Evolutionary conservation across 2,797 vertebrate species (phyloP).

Genomic region (Eutrigla gurnardus): DNA sequence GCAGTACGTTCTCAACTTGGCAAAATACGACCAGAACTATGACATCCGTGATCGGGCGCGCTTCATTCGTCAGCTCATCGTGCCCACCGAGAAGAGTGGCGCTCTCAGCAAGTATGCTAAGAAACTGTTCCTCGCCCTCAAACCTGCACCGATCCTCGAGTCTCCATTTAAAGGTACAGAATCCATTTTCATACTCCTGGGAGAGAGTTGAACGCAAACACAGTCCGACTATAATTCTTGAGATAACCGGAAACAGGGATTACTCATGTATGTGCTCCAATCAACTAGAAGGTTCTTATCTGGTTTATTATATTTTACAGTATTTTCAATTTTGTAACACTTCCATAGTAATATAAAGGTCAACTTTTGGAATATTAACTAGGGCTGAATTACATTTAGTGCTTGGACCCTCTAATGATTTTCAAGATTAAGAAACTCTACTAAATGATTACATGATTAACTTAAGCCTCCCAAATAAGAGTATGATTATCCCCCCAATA

Average conservation of each 20-base stretch:
- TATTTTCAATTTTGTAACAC: background rate
- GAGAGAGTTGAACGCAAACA: background rate
- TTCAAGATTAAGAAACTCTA: background rate
- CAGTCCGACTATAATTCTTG: background rate
- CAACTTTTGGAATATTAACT: background rate
- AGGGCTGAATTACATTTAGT: background rate
- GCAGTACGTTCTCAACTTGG: constrained; percentile 97
- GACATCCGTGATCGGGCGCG: constrained; percentile 97
- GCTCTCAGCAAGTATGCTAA: constrained; percentile 97
- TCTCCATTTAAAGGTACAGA: constrained; percentile 97
- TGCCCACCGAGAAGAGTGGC: constrained; percentile 95
- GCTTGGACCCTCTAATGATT: background rate
- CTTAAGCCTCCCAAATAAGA: no score
- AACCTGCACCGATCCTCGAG: constrained; percentile 95
- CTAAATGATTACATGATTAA: no score
- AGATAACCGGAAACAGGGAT: background rate
- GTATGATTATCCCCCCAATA: background rate
- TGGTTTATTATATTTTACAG: background rate
- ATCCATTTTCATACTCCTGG: background rate
- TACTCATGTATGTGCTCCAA: background rate
- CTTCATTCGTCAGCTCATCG: constrained; percentile 97
- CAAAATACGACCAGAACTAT: constrained; percentile 99
- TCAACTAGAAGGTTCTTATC: background rate
- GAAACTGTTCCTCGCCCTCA: constrained; percentile 97
- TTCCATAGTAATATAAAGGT: background rate